Base-by-base conservation (phyloP, 2,113 vertebrate genomes). In the Fulmarus glacialis region DNA sequence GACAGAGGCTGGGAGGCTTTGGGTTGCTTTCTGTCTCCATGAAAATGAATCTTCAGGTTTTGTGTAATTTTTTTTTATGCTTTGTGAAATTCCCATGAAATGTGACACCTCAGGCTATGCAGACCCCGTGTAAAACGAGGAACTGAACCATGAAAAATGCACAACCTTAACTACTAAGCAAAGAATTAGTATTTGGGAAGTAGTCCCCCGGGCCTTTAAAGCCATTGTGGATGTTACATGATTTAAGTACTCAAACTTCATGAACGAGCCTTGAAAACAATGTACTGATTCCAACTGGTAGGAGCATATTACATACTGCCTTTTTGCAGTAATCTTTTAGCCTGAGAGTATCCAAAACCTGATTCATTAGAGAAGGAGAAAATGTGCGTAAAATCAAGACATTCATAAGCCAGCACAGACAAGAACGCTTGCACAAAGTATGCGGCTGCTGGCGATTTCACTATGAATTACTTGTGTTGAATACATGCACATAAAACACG, bases 71-170 rank as follows among this genome's bases (percentile, higher is more conserved):
- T 70, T 52, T 88, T 95, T 95, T 40, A 75, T 80, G 64, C 75
- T 86, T 83, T 73, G 62, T 95, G 87, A 88, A 98, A 92, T 96
- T 97, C 89, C 89, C 89, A 94, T 97, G 97, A 94, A 98, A 97
- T 84, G 27, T 90, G 89, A 93, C 92, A 90, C 92, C 52, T 91
- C 53, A 15, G 53, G 52, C 74, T 88, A 34, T 84, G 60, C 60
- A 92, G 74, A 73, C 71, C 59, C 43, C 3, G 0, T 55, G 81
- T 96, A 96, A 96, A 96, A 97, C 17, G 53, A 93, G 82, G 56
- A 95, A 79, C 23, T 86, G 71, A 93, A 84, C 67, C 75, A 60
- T 60, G 38, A 94, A 96, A 96, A 95, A 91, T 93, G 86, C 45
- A 82, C 84, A 89, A 94, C 88, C 75, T 88, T 95, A 94, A 81